phyloP scores from a whole-genome alignment of 2,113 vertebrate species.

The Puffinus mauretanicus region DNA sequence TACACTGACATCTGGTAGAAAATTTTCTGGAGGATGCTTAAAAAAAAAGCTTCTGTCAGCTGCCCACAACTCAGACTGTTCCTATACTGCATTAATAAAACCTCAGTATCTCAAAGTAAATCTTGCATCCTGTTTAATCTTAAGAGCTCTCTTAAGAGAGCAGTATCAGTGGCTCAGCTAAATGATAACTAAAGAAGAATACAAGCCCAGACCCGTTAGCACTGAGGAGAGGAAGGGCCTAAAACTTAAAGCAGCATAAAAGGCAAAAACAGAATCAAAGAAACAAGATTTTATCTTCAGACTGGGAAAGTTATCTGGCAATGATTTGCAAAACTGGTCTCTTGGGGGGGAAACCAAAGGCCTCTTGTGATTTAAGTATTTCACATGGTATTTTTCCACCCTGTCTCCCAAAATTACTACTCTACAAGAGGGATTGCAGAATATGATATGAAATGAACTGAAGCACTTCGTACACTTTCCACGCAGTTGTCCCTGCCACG shows the following conservation, averaged over 20 bases:
- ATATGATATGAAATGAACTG: background rate
- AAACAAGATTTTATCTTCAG: background rate
- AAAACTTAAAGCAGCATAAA: background rate
- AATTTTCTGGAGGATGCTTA: background rate
- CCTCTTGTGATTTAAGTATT: background rate
- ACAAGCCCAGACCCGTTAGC: background rate
- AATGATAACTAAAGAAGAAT: background rate
- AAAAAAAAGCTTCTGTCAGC: background rate
- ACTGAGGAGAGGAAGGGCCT: background rate
- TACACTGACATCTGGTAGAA: background rate
- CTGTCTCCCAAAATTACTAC: background rate
- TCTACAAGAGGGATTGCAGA: background rate
- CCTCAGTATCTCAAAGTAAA: background rate
- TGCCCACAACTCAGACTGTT: background rate
- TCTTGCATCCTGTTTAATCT: background rate
- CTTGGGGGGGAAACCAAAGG: background rate
- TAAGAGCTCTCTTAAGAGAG: background rate
- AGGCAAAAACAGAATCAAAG: background rate
- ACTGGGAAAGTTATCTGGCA: background rate
- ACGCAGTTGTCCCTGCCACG: background rate
- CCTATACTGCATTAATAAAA: background rate
- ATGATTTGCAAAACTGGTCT: background rate
- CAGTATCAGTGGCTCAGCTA: background rate
- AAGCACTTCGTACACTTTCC: background rate
- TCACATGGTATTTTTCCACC: background rate